Conservation (phyloP, 2,797 vertebrate genomes). For the Masticophis lateralis region DNA sequence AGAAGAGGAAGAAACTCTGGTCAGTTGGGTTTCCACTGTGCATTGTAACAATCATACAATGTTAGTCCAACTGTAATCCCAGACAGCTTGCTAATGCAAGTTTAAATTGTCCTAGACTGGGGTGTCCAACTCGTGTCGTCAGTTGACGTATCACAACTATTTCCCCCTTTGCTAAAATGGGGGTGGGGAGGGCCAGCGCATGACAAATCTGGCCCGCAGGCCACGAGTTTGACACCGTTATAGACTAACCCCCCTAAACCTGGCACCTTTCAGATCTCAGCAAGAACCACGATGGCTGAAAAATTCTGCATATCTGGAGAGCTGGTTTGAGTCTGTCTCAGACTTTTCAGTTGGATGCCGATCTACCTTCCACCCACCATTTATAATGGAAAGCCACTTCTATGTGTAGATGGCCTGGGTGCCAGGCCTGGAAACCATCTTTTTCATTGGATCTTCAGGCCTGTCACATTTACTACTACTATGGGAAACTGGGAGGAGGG, state of each 20-base stretch:
- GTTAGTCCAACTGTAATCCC: background rate
- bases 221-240: no score
- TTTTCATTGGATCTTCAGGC: no score
- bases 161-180: no score
- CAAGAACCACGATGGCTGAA: background rate
- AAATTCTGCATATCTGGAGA: background rate
- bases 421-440: no score
- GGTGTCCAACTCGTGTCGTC: no score
- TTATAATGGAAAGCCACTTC: background rate
- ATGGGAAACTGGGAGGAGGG: no score
- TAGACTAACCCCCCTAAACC: background rate
- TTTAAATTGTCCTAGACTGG: background rate
- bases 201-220: no score
- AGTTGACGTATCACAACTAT: no score
- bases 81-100: background rate
- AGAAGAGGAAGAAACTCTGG: background rate
- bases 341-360: background rate
- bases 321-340: background rate
- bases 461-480: no score
- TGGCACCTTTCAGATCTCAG: background rate
- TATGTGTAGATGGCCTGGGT: background rate
- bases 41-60: background rate
- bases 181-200: rapidly evolving
- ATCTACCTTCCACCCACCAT: background rate
- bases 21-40: background rate